Conservation (phyloP, 2,113 vertebrate genomes). For the Nyctereutes procyonoides region DNA sequence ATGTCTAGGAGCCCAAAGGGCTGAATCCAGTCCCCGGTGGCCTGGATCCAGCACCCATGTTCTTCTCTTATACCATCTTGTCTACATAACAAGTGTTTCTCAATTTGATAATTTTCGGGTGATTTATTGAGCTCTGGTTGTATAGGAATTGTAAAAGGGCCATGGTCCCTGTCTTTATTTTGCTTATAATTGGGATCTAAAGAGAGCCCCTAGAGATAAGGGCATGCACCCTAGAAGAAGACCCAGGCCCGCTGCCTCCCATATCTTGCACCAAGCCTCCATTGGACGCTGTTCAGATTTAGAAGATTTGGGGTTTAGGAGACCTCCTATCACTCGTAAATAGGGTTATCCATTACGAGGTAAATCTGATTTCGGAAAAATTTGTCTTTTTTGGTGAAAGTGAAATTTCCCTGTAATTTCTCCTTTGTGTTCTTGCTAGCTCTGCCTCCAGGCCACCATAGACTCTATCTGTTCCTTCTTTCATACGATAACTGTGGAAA, state of each 20-base stretch:
- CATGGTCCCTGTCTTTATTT: not conserved
- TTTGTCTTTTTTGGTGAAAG: not conserved
- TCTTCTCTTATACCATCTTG: accelerated
- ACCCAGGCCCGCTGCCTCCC: accelerated
- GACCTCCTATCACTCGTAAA: not conserved
- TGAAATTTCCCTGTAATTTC: not conserved
- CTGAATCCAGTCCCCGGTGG: not conserved
- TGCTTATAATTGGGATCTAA: no score
- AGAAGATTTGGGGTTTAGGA: not conserved
- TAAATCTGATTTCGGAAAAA: not conserved
- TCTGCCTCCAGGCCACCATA: not conserved
- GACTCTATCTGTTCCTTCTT: not conserved
- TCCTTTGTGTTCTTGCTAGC: not conserved
- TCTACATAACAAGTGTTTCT: accelerated
- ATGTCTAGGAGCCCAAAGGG: not conserved
- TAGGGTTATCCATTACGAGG: not conserved
- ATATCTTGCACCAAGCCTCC: accelerated
- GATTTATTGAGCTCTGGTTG: not conserved
- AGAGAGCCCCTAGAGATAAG: not conserved
- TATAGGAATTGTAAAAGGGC: not conserved
- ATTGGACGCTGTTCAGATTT: not conserved
- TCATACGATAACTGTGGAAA: not conserved
- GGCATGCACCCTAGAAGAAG: not conserved
- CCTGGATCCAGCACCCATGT: not conserved
- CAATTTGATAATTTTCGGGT: accelerated